Percentiles rank a stretch among this genome's conserved stretches.
Conservation (phyloP, 2,113 vertebrate genomes). For the Takifugu flavidus region DNA sequence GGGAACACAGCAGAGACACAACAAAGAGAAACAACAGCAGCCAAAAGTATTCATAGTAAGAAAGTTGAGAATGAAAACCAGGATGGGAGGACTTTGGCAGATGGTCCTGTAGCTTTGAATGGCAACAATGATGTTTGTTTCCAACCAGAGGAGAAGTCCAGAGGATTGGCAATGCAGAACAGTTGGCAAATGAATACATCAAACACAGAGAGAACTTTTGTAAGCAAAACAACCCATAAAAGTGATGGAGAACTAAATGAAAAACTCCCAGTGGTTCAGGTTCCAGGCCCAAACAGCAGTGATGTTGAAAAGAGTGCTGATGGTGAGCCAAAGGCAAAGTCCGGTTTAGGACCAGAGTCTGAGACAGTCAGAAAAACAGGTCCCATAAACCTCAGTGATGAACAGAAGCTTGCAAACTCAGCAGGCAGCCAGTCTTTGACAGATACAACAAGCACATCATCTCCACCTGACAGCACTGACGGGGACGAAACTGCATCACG, state of each 20-base stretch:
- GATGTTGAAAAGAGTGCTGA: slow-evolving; percentile 19
- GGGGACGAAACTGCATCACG: slow-evolving; percentile 48
- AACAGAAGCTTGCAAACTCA: slow-evolving; percentile 10
- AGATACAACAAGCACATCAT: slow-evolving; percentile 26
- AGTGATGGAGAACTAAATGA: background rate
- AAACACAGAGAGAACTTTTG: background rate
- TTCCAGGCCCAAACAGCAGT: background rate
- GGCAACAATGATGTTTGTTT: background rate
- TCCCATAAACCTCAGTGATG: slow-evolving; percentile 5
- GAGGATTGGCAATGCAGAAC: background rate
- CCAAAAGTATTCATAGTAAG: background rate
- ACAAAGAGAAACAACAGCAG: background rate
- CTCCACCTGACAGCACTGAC: slow-evolving; percentile 24
- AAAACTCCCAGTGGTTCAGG: background rate
- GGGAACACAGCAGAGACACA: slow-evolving; percentile 9
- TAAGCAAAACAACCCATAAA: background rate
- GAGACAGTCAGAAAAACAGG: slow-evolving; percentile 1
- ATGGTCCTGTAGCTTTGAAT: background rate
- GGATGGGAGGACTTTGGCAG: background rate
- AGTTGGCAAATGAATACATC: background rate
- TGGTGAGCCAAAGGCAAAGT: background rate
- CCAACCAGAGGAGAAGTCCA: background rate
- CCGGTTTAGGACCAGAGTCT: background rate
- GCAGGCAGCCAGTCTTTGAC: slow-evolving; percentile 3
- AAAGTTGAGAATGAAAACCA: slow-evolving; percentile 2